phyloP scores from a whole-genome alignment of 1,140 invertebrate genomes.

The Drosophila kohkoa region DNA sequence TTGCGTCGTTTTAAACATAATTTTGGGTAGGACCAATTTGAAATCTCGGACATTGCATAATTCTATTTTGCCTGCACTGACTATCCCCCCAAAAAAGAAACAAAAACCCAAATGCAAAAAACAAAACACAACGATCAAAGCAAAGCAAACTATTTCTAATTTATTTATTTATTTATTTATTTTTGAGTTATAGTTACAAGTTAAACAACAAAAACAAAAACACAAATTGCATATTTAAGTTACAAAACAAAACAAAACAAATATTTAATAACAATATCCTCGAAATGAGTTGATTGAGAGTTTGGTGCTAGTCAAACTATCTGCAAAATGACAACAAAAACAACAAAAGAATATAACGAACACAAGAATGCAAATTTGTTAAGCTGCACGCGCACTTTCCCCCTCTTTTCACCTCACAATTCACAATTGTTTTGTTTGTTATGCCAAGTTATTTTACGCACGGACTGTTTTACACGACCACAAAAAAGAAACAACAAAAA shows the following conservation, averaged over 20 bases:
- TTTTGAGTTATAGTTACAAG: constrained; percentile 50
- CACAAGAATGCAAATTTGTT: constrained; percentile 40
- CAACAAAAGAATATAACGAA: constrained; percentile 16
- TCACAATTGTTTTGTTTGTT: constrained; percentile 59
- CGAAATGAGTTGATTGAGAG: constrained; percentile 68
- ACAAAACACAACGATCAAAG: constrained; percentile 29
- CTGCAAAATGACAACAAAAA: constrained; percentile 69
- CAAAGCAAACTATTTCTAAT: constrained; percentile 61
- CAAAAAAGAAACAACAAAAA: constrained; percentile 51
- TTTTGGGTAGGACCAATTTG: constrained; percentile 58
- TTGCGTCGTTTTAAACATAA: constrained; percentile 33
- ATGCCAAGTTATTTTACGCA: constrained; percentile 62
- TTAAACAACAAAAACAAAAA: constrained; percentile 26
- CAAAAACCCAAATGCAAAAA: too few species aligned
- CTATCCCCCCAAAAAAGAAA: constrained; percentile 42
- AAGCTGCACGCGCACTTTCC: constrained; percentile 52
- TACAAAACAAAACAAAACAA: constrained; percentile 23
- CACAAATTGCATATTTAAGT: constrained; percentile 67
- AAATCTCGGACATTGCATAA: constrained; percentile 68
- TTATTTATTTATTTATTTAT: constrained; percentile 67
- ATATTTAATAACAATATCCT: constrained; percentile 60
- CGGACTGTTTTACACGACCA: constrained; percentile 68
- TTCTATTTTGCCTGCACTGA: constrained; percentile 73
- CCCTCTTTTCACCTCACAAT: constrained; percentile 23
- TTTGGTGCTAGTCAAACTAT: constrained; percentile 84